Evolutionary conservation across 2,113 vertebrate species (phyloP).

Genomic region (Anseranas semipalmata): DNA sequence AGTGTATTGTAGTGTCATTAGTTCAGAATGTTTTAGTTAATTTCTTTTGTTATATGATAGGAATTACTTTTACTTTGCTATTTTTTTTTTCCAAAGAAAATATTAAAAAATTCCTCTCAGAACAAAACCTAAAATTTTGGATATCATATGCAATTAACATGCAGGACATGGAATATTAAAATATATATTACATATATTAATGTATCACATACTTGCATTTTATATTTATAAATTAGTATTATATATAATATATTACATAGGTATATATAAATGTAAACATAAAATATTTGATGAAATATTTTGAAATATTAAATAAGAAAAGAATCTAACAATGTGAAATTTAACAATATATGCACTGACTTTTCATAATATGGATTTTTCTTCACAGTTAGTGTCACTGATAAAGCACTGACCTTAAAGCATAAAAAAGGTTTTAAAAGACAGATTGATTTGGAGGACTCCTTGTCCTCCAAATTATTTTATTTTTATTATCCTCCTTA

Average conservation of each 20-base stretch:
- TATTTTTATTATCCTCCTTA: too few relatives aligned
- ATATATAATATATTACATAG: background rate
- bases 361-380: background rate
- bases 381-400: background rate
- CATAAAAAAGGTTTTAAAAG: fast-evolving
- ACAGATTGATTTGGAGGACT: background rate
- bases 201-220: background rate
- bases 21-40: background rate
- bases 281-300: background rate
- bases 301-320: background rate
- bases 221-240: background rate
- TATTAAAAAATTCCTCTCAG: background rate
- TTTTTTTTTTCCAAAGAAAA: background rate
- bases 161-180: background rate
- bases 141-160: background rate
- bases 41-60: background rate
- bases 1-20: background rate
- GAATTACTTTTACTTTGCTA: background rate
- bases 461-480: background rate
- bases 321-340: background rate
- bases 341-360: background rate
- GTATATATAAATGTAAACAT: background rate
- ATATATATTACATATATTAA: too few relatives aligned
- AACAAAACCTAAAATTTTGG: background rate
- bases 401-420: background rate